Evolutionary conservation across 2,888 invertebrate genomes (phyloP).

Genomic region (Operophtera brumata): DNA sequence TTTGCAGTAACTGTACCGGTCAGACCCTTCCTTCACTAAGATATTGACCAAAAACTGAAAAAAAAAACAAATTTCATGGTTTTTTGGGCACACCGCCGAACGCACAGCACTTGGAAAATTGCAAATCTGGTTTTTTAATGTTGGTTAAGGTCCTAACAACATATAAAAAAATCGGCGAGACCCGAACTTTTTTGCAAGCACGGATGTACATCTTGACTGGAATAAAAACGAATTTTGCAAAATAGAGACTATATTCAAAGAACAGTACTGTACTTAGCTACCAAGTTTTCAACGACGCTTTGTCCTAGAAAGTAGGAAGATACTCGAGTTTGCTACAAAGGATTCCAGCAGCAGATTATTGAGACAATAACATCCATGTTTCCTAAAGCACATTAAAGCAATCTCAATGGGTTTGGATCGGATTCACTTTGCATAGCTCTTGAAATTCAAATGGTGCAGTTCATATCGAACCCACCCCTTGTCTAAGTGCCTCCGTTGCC

Average conservation of each 20-base stretch:
- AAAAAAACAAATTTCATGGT: too few species aligned
- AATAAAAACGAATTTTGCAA: constrained; percentile 8
- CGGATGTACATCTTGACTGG: too few species aligned
- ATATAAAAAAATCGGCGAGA: too few species aligned
- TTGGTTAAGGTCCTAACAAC: too few species aligned
- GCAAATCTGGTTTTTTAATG: too few species aligned
- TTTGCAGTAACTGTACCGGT: too few species aligned
- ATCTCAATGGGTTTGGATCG: constrained; percentile 57
- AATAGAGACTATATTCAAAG: constrained; percentile 9
- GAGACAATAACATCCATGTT: constrained; percentile 44
- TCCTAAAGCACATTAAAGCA: constrained; percentile 55
- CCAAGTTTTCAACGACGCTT: constrained; percentile 9
- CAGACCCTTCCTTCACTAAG: too few species aligned
- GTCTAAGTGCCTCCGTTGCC: constrained; percentile 60
- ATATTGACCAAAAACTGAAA: too few species aligned
- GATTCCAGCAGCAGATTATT: constrained; percentile 21
- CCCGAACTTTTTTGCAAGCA: too few species aligned
- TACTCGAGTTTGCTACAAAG: not conserved
- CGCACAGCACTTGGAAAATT: too few species aligned
- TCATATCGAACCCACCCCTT: constrained; percentile 67
- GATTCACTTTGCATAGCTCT: constrained; percentile 76
- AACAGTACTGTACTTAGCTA: too few species aligned
- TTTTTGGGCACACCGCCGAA: too few species aligned
- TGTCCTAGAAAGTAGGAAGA: constrained; percentile 2
- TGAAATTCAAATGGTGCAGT: constrained; percentile 78